These are phyloP conservation scores for Agrilus planipennis DNA, from an alignment of 1,140 invertebrate genomes.

Conservation along the genomic window DNA sequence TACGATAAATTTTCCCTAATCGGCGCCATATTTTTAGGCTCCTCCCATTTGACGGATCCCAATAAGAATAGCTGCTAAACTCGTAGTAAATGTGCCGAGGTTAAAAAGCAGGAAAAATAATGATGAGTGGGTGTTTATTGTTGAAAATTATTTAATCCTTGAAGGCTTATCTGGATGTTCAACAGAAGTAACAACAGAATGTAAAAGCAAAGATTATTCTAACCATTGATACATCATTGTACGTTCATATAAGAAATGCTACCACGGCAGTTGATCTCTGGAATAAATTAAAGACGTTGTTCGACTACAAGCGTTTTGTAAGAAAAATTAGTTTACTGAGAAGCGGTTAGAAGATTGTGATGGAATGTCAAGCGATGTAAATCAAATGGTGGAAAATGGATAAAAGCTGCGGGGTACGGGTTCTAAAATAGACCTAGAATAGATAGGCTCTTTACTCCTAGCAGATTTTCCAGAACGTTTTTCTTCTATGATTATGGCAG, in stretches of 20 bases:
- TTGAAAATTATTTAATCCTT: slow-evolving; percentile 17
- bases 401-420: no score
- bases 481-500: slow-evolving; percentile 30
- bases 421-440: no score
- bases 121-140: slow-evolving; percentile 19
- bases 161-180: slow-evolving; percentile 15
- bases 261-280: slow-evolving; percentile 20
- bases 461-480: slow-evolving; percentile 22
- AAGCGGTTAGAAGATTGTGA: slow-evolving; percentile 17
- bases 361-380: no score
- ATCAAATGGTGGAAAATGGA: no score
- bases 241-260: slow-evolving; percentile 24
- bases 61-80: no score
- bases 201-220: slow-evolving; percentile 26
- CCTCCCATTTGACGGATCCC: no score
- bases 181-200: slow-evolving; percentile 11
- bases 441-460: no score
- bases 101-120: slow-evolving; percentile 20
- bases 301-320: no score
- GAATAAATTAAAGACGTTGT: slow-evolving; percentile 23
- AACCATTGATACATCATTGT: slow-evolving; percentile 24
- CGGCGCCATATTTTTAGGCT: no score
- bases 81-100: no score
- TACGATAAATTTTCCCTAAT: no score
- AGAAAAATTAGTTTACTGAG: slow-evolving; percentile 19